Evolutionary conservation across 2,797 vertebrate species (phyloP), one percentile per base, ranked within the genome.

Genomic region (Helostoma temminkii): DNA sequence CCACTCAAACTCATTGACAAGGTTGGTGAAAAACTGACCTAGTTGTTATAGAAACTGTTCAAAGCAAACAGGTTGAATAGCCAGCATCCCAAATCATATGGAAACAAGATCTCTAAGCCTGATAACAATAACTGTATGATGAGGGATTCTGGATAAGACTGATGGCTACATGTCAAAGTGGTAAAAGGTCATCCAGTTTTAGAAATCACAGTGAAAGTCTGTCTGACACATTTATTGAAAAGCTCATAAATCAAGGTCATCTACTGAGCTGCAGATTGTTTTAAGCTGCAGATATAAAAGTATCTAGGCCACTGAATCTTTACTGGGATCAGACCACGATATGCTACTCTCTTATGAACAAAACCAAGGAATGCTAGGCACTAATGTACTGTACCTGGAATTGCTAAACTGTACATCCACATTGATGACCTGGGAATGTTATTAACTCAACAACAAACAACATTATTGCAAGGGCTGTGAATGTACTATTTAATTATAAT

Each of bases 201-300:
- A 50, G 63, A 5, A 25, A 36, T 14, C n/a, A 18, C 36, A 53
- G 12, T 1, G 19, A 48, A 52, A 39, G 55, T 66, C 58, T 64
- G 56, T 61, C 49, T 71, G 78, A 80, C 74, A 78, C 75, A 76
- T 81, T 87, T 76, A 76, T 56, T 56, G 24, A 66, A 52, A 37
- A 49, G 52, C 52, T 72, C 15, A 45, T 55, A 77, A 88, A 89
- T 85, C 76, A 79, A 84, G 80, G 80, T 72, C 74, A 64, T 55
- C 52, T 64, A 5, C 54, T 73, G 14, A 5, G 64, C 68, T 55
- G 37, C 47, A 71, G 67, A 8, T 70, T 81, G 72, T 64, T 77
- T 55, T 28, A 45, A 65, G 60, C 65, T 58, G 53, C 26, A 47
- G 63, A 59, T 86, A 82, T 75, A 78, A 83, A 80, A 28, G 56